phyloP scores from a whole-genome alignment of 2,888 invertebrate species.

The Drosophila lutescens region DNA sequence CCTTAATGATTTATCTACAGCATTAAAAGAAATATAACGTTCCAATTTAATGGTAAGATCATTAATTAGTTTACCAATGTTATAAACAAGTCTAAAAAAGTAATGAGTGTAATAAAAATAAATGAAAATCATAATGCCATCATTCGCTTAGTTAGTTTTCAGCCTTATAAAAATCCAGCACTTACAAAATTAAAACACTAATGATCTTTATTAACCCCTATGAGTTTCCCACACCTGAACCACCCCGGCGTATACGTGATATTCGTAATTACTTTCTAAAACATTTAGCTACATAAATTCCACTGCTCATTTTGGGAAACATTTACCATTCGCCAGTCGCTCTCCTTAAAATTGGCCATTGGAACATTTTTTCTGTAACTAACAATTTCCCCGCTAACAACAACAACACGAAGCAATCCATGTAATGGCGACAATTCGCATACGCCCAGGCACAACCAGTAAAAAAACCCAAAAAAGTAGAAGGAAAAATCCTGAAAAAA shows the following conservation, averaged over 20 bases:
- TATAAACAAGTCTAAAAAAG: too few relatives aligned
- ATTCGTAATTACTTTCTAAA: conserved; percentile 19
- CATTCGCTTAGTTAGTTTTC: not conserved
- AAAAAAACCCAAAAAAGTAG: conserved; percentile 7
- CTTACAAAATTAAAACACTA: not conserved
- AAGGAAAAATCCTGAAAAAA: not conserved
- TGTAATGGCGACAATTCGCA: conserved; percentile 76
- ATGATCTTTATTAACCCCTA: not conserved
- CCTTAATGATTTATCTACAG: too few relatives aligned
- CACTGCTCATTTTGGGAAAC: conserved; percentile 14
- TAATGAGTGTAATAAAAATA: too few relatives aligned
- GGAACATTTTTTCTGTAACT: conserved; percentile 35
- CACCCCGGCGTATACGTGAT: conserved; percentile 54
- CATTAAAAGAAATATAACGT: too few relatives aligned
- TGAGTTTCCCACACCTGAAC: conserved; percentile 4
- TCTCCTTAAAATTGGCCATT: conserved; percentile 43
- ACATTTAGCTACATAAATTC: conserved; percentile 31
- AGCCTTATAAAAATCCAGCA: not conserved
- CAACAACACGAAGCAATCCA: conserved; percentile 27
- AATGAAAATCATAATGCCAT: too few relatives aligned
- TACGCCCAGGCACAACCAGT: conserved; percentile 61
- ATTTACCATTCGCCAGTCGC: conserved; percentile 14
- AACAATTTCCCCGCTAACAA: conserved; percentile 30
- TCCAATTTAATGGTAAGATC: too few relatives aligned
- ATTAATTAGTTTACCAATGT: too few relatives aligned